phyloP scores from a whole-genome alignment of 2,888 invertebrate species.

The Campoletis raptor region DNA sequence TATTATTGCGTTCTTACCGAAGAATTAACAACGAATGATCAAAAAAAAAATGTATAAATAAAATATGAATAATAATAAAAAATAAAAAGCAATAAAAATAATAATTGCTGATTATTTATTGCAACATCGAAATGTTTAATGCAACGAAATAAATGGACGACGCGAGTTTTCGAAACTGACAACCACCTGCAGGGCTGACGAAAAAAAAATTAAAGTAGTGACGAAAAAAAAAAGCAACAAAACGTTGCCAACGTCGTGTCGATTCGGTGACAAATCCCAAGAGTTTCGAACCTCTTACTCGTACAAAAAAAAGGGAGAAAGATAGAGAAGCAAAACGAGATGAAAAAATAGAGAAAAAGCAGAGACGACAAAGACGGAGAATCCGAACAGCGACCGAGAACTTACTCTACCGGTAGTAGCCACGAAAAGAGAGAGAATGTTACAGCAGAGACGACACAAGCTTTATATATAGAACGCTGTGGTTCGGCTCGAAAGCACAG shows the following conservation, averaged over 20 bases:
- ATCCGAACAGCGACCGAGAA: conserved; percentile 35
- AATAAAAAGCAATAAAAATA: neutral
- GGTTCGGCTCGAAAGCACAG: conserved; percentile 34
- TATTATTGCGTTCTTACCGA: neutral
- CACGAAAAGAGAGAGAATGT: conserved; percentile 51
- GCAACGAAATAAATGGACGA: neutral
- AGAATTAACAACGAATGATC: neutral
- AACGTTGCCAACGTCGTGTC: conserved; percentile 78
- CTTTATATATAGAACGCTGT: conserved; percentile 64
- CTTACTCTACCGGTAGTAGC: conserved; percentile 43
- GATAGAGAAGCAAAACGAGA: conserved; percentile 50
- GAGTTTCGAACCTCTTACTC: conserved; percentile 53
- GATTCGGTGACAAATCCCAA: conserved; percentile 80
- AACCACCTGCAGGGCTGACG: conserved; percentile 67
- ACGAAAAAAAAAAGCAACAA: conserved; percentile 60
- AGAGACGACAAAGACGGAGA: neutral
- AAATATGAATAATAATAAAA: neutral
- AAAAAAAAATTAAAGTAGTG: neutral
- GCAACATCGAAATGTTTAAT: neutral
- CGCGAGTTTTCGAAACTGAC: conserved; percentile 20
- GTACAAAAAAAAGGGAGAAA: conserved; percentile 53
- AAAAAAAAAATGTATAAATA: neutral
- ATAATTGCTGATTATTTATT: neutral
- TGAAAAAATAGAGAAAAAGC: neutral
- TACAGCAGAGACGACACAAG: conserved; percentile 56